These are phyloP conservation scores for Takifugu ocellatus DNA, from an alignment of 2,797 vertebrate genomes.

Conservation along the genomic window DNA sequence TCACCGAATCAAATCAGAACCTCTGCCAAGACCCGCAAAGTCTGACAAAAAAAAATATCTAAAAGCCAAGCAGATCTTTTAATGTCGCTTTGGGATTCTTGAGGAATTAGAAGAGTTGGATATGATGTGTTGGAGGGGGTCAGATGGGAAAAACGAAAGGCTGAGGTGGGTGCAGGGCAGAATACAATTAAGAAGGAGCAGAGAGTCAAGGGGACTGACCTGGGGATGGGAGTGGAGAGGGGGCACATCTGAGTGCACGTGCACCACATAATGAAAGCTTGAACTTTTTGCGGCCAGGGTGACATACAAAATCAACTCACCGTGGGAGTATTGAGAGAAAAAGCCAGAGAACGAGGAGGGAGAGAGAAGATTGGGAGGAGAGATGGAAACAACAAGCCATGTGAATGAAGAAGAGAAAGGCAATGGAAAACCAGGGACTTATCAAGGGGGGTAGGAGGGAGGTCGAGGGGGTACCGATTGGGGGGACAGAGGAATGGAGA, in stretches of 20 bases:
- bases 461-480: constrained; percentile 46
- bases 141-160: constrained; percentile 42
- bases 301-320: constrained; percentile 87
- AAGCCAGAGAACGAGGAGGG: background rate
- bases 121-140: constrained; percentile 15
- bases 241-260: constrained; percentile 60
- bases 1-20: constrained; percentile 59
- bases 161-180: constrained; percentile 63
- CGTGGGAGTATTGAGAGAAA: constrained; percentile 73
- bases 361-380: constrained; percentile 28
- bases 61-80: constrained; percentile 12
- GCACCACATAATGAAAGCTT: constrained; percentile 82
- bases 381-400: constrained; percentile 54
- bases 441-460: constrained; percentile 61
- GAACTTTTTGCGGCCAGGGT: constrained; percentile 83
- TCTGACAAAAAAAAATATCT: background rate
- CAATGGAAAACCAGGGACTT: constrained; percentile 49
- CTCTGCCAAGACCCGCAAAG: constrained; percentile 20
- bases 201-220: constrained; percentile 82
- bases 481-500: constrained; percentile 45
- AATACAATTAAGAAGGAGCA: constrained; percentile 72
- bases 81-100: constrained; percentile 45
- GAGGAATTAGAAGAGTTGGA: constrained; percentile 34
- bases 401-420: constrained; percentile 42
- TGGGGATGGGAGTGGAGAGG: constrained; percentile 75